These are phyloP conservation scores for Lamproptera curius DNA, from an alignment of 2,888 invertebrate genomes.

Conservation along the genomic window DNA sequence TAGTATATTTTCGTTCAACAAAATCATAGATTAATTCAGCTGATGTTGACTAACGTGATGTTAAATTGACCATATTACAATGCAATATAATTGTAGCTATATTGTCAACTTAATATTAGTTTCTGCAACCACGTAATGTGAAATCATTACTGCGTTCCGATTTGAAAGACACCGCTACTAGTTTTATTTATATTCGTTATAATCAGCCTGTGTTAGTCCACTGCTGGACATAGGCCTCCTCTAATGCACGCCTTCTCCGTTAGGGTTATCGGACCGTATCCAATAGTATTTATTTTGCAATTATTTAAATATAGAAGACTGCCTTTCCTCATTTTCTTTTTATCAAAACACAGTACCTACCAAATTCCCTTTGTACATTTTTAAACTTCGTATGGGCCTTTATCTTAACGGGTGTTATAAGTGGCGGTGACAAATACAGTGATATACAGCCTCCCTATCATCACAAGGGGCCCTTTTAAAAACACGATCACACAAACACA, in stretches of 20 bases:
- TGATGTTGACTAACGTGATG: no score
- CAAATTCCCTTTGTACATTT: not conserved
- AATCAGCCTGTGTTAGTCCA: no score
- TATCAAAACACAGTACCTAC: not conserved
- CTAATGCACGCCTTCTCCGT: no score
- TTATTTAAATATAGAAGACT: not conserved
- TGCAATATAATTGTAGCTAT: no score
- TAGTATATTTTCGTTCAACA: not conserved
- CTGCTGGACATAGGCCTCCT: no score
- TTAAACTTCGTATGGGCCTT: not conserved
- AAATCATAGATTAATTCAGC: not conserved
- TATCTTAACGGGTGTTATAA: conserved; percentile 24
- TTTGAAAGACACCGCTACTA: not conserved
- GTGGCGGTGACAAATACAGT: conserved; percentile 32
- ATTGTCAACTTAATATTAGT: no score
- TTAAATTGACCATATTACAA: no score
- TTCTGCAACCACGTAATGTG: no score
- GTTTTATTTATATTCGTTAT: not conserved
- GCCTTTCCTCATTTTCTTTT: not conserved
- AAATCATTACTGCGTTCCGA: no score
- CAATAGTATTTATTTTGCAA: not conserved
- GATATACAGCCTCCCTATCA: conserved; percentile 32
- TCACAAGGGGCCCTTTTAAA: conserved; percentile 15
- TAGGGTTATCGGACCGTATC: no score
- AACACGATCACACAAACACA: conserved; percentile 24